Base-by-base conservation (phyloP, 2,113 vertebrate genomes). In the Vulpes lagopus region DNA sequence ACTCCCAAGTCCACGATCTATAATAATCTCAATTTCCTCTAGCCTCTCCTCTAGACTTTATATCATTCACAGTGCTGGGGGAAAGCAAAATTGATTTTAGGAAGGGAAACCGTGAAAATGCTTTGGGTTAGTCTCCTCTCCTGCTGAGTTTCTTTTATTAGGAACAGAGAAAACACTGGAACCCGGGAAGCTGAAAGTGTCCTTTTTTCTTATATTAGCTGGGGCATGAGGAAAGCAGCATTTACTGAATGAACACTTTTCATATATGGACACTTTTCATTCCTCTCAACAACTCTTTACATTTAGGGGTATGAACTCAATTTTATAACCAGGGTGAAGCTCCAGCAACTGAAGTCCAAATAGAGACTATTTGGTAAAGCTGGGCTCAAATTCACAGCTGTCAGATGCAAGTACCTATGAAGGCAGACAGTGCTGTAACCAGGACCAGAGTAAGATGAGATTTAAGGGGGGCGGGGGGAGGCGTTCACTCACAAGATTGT, bases 81-180 rank as follows among this genome's bases (percentile, higher is more conserved):
- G 59, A 87, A 96, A 71, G 88, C 32, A 78, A 96, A 89, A 96
- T 55, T 90, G 94, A 97, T 94, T 96, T 96, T 38, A 90, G 62
- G 87, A 83, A 83, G 69, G 57, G 51, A 80, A 84, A 94, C 92
- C 87, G 55, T 85, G 49, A 94, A 81, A 93, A 76, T n/a, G 83
- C 38, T 92, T 78, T 95, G 76, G 90, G 64, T 55, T 60, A 74
- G 76, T 82, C 71, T 81, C 79, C 32, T 95, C 69, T 57, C 90
- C 90, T 55, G 71, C 92, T 78, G 88, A 79, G 84, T 85, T 86
- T 85, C 85, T 94, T 91, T 97, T 64, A 91, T 96, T 88, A 89
- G 35, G 96, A 95, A 73, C 85, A 55, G 43, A 91, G 49, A 57
- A 94, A 81, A 85, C 19, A 57, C 30, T 8, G 14, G 79, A 65